Evolutionary conservation across 2,888 invertebrate species (phyloP), one percentile per base, ranked within the genome.

Genomic region (Dynastes grantii): DNA sequence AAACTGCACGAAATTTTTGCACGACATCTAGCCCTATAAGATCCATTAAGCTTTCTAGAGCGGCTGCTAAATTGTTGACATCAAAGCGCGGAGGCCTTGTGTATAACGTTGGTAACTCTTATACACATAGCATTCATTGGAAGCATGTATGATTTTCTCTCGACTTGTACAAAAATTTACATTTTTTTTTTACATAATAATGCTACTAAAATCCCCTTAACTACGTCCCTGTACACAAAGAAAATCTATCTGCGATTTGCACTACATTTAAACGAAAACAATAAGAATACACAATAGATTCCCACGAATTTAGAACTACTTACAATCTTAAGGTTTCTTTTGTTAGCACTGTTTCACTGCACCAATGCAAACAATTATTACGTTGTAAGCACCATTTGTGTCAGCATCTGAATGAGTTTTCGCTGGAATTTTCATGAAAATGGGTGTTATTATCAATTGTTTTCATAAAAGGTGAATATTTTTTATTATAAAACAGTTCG

Each of bases 361-460:
- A 63, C 27, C 32, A 55, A 55, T 55, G 55, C 55, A 13, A 63
- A 63, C 32, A 6, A 63, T 63, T 63, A 29, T 63, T 32, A 63
- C 32, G 29, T 63, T 32, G 9, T 29, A 63, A 63, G 8, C 32
- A 29, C 13, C 63, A 32, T 29, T 22, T 55, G 8, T 55, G 22
- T 22, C 16, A 55, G 22, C 22, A 55, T 55, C n/a, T 22, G 63
- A 29, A 63, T 32, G 63, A 29, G n/a, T 29, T 63, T 9, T 63
- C 63, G 29, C 29, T 32, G 29, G 11, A 22, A 22, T 63, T 13
- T 63, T 32, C 63, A 73, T 71, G 55, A 78, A 73, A 73, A 78
- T 78, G 78, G 78, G 78, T 13, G 73, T 78, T 37, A 64, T 78
- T 32, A 40, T 64, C 40, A 64, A 64, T 64, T 78, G 78, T 40